Conservation (phyloP, 1,140 invertebrate species). For the Leptopilina boulardi region DNA sequence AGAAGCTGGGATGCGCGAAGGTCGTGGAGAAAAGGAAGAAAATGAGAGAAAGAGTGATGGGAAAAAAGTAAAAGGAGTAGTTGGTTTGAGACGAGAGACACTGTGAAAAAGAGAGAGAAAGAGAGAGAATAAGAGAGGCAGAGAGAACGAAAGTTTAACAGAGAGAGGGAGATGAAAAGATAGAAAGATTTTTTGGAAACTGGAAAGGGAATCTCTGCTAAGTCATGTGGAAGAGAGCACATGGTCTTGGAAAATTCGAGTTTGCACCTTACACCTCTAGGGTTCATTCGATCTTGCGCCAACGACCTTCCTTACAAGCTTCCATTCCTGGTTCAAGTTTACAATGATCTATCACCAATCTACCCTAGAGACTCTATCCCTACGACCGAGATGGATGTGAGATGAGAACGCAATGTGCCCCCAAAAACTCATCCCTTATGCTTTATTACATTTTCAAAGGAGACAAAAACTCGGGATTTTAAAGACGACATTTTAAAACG, state of each 20-base stretch:
- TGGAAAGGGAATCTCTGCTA: constrained; percentile 2
- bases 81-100: background rate
- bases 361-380: background rate
- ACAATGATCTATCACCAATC: constrained; percentile 32
- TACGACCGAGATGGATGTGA: constrained; percentile 22
- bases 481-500: background rate
- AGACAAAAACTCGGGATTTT: background rate
- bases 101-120: background rate
- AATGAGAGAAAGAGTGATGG: constrained; percentile 1
- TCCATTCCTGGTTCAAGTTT: constrained; percentile 11
- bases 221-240: constrained; percentile 31
- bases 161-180: background rate
- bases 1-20: constrained; percentile 16
- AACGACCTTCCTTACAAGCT: constrained; percentile 9
- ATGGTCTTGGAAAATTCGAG: constrained; percentile 22
- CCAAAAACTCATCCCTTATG: background rate
- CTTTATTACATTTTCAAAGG: background rate
- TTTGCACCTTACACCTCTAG: constrained; percentile 25
- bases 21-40: constrained; percentile 1
- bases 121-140: too few relatives aligned
- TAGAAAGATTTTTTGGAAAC: background rate
- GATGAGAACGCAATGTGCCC: constrained; percentile 2
- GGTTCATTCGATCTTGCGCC: constrained; percentile 13
- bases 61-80: background rate
- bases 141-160: too few relatives aligned